Conservation (phyloP, 2,797 vertebrate species). For the Manis pentadactyla region DNA sequence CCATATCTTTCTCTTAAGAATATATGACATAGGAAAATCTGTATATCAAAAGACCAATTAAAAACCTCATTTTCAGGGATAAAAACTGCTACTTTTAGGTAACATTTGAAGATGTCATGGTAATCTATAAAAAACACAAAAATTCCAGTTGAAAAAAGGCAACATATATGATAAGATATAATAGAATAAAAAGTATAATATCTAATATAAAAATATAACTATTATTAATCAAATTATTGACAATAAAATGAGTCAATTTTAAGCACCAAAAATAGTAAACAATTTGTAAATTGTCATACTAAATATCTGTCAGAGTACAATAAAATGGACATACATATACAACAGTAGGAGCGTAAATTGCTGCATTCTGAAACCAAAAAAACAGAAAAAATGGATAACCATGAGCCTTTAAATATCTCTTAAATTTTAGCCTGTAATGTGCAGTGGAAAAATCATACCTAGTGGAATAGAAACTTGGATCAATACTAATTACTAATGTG, state of each 20-base stretch:
- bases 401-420: not conserved
- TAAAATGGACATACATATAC: not conserved
- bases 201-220: not conserved
- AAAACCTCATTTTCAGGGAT: not conserved
- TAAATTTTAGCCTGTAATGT: not conserved
- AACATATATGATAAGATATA: not conserved
- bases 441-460: not conserved
- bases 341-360: not conserved
- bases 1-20: not conserved
- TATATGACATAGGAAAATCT: not conserved
- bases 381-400: not conserved
- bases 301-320: not conserved
- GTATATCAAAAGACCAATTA: not conserved
- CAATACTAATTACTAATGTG: not conserved
- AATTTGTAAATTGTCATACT: not conserved
- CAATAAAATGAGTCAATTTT: not conserved
- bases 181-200: not conserved
- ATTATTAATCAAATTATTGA: slow-evolving; percentile 17
- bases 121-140: not conserved
- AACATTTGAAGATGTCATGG: not conserved
- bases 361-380: not conserved
- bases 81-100: not conserved
- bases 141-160: not conserved
- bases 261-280: not conserved
- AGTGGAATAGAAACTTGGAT: not conserved